A percentile compares a stretch with the other conserved stretches of the same genome.
Conservation (phyloP, 2,888 invertebrate species). For the Xiphydria camelus region DNA sequence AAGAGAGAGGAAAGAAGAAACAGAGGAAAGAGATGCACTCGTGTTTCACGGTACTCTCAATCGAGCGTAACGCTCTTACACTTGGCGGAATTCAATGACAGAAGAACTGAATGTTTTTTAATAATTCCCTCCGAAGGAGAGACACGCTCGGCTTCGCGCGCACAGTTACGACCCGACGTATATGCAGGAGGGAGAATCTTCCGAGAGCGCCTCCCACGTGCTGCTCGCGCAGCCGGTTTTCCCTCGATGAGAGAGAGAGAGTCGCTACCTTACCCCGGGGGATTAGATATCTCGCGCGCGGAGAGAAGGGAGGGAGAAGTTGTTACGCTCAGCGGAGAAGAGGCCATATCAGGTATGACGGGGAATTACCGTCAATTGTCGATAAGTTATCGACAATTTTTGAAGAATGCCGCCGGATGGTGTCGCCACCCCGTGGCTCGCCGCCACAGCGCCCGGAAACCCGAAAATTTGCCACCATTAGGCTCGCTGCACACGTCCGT, state of each 20-base stretch:
- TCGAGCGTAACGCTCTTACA: no score
- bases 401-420: constrained; percentile 43
- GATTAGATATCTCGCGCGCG: not conserved
- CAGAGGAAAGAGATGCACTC: no score
- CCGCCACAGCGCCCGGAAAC: constrained; percentile 26
- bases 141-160: no score
- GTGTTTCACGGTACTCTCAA: no score
- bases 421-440: constrained; percentile 16
- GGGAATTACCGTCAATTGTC: constrained; percentile 44
- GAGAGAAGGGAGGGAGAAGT: constrained; percentile 11
- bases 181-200: not conserved
- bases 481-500: constrained; percentile 20
- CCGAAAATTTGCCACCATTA: constrained; percentile 42
- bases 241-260: no score
- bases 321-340: constrained; percentile 7
- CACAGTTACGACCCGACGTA: no score
- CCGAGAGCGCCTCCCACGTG: no score
- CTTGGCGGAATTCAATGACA: no score
- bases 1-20: no score
- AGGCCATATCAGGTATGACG: constrained; percentile 6
- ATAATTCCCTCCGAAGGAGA: no score
- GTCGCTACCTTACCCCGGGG: not conserved
- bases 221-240: no score
- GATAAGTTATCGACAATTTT: constrained; percentile 52
- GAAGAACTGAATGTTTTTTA: no score